phyloP scores from a whole-genome alignment of 2,113 vertebrate species.

The Nipponia nippon region DNA sequence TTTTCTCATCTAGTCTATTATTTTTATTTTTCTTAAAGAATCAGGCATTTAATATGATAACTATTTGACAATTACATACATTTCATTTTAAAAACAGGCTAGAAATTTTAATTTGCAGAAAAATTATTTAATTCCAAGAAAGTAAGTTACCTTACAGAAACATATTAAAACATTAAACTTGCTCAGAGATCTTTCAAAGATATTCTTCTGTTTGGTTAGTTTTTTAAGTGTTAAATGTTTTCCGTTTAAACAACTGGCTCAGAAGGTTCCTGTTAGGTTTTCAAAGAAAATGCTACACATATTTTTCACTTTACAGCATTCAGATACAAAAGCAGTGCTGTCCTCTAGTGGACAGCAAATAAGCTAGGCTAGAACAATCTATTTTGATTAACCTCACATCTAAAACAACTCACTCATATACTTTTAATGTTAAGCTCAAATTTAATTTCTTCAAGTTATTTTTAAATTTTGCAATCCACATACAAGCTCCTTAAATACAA shows the following conservation, averaged over 20 bases:
- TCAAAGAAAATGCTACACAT: slow-evolving; percentile 41
- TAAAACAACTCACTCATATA: not conserved
- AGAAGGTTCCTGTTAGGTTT: slow-evolving; percentile 56
- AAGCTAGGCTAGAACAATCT: not conserved
- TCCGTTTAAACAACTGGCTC: slow-evolving; percentile 26
- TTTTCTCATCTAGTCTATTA: not conserved
- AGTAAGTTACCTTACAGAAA: not conserved
- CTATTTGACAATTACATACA: not conserved
- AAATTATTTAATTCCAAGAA: not conserved
- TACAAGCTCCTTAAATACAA: not conserved
- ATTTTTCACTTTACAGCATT: slow-evolving; percentile 32
- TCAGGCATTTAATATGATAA: not conserved
- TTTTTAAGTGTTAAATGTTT: slow-evolving; percentile 12
- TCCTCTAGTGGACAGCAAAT: slow-evolving; percentile 82
- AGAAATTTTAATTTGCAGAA: slow-evolving; percentile 44
- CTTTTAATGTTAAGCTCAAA: not conserved
- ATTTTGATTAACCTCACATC: not conserved
- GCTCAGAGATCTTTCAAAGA: not conserved
- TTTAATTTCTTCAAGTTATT: not conserved
- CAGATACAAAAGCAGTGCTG: slow-evolving; percentile 88
- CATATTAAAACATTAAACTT: not conserved
- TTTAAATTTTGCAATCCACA: not conserved
- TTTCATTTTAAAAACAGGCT: not conserved
- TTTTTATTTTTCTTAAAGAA: not conserved
- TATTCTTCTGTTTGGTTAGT: not conserved